A percentile compares a stretch with the other conserved stretches of the same genome.
phyloP scores from a whole-genome alignment of 2,113 vertebrate genomes.

The Paradoxurus hermaphroditus region DNA sequence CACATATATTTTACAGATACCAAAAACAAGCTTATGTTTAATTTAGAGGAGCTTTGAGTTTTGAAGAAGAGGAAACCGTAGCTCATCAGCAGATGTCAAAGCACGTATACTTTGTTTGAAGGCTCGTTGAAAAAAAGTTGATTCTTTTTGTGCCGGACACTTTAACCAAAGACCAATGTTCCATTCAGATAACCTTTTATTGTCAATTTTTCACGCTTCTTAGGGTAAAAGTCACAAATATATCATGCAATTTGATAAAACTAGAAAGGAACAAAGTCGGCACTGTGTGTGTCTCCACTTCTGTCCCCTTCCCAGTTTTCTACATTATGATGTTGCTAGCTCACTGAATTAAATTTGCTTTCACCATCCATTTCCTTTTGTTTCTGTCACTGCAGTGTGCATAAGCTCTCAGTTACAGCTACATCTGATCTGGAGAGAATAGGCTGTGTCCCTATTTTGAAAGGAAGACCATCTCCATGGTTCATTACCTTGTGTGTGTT shows the following conservation, averaged over 20 bases:
- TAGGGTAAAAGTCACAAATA: conserved; percentile 20
- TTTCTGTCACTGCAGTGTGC: not conserved
- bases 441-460: not conserved
- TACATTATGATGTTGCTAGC: not conserved
- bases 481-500: not conserved
- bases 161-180: conserved; percentile 30
- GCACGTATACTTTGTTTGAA: conserved; percentile 42
- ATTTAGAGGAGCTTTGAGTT: conserved; percentile 63
- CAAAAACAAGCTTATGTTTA: conserved; percentile 64
- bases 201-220: conserved; percentile 42
- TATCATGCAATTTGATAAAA: conserved; percentile 15
- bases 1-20: conserved; percentile 57
- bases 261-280: not conserved
- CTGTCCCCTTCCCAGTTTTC: not conserved
- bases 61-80: conserved; percentile 43
- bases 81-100: conserved; percentile 34
- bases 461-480: not conserved
- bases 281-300: not conserved
- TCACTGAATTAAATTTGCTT: conserved; percentile 33
- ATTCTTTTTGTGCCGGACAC: conserved; percentile 34
- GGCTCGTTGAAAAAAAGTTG: conserved; percentile 6
- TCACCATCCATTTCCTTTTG: conserved; percentile 28
- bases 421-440: conserved; percentile 21
- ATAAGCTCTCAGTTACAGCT: not conserved
- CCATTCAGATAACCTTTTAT: not conserved